Base-by-base conservation (phyloP, 2,113 vertebrate genomes). In the mouse (Mus musculus) region DNA sequence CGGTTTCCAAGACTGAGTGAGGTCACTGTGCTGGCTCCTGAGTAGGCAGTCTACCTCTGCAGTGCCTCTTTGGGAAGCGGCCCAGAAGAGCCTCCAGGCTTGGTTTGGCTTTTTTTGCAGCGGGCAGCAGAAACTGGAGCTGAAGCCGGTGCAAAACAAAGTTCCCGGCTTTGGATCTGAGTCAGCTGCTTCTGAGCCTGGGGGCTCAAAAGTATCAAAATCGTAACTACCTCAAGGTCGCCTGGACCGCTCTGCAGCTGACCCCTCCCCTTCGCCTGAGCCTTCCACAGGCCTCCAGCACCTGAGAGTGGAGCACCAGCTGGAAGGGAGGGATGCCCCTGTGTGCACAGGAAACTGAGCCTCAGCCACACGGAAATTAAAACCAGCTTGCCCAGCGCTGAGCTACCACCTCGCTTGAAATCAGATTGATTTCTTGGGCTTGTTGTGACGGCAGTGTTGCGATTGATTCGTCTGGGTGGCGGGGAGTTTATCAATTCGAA, bases 401-500 rank as follows among this genome's bases (percentile, higher is more conserved):
- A 97, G 97, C 97, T 93, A 85, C 97, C 85, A 92, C 97, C 97
- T 98, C 95, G 65, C 95, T 88, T 95, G 96, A 97, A 98, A 98
- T 97, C 95, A 98, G 98, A 98, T 98, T 97, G 98, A 98, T 98
- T 98, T 97, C 96, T 95, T 96, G 69, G 97, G 95, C 91, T 97
- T 96, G 97, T 97, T 97, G 93, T 97, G 97, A 97, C 95, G 76
- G 97, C 95, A 94, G 89, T 96, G 96, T 97, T 97, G 89, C 94
- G 97, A 98, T 97, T 97, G 98, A 98, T 98, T 97, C 82, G 95
- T 98, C 97, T 96, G 95, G 98, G 97, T 97, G 97, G 97, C 71
- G 28, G 78, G 69, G 96, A 96, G 97, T 95, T 96, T 96, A 97
- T 96, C 97, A 98, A 95, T 97, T 96, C 72, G 17, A 85, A 96